Evolutionary conservation across 23 tunicate species (phyloP), one percentile per base, ranked within the genome.

Genomic region (Clavelina lepadiformis): DNA sequence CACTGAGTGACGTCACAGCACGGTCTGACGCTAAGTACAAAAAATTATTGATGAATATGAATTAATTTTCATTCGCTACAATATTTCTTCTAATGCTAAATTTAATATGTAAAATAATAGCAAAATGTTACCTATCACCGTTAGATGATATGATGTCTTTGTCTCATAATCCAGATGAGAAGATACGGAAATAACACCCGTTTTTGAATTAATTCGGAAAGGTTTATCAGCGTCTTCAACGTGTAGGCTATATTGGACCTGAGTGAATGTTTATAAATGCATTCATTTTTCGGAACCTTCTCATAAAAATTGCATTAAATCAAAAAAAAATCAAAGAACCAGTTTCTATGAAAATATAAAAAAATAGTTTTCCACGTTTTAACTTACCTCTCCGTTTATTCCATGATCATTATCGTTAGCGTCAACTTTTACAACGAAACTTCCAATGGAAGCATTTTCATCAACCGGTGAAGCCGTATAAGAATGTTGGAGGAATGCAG

Each of bases 381-480:
- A 70, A 68, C 56, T 36, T 56, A 78, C 95, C 71, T 0, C 31
- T 71, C 84, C 95, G 52, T 86, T 86, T 1, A 78, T 27, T 33
- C 85, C 95, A 0, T 13, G 46, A 47, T 86, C 95, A 31, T 23
- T n/a, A 35, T 86, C 95, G 35, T n/a, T 21, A 0, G 95, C 95
- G 26, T 37, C 22, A 11, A 77, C 67, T n/a, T 56, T 37, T 34
- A 53, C 61, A 1, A 78, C 65, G 2, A 29, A 19, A 18, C 24
- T 53, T 19, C 85, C 85, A 27, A 34, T 26, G 11, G 64, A n/a
- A 0, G 64, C 32, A 59, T 78, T 71, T 56, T 86, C 95, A 1
- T 56, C 18, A 15, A 86, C 2, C 7, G 69, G 29, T 1, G 67
- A 45, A 20, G 76, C 44, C 6, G 44, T 37, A 54, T 34, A 78